Evolutionary conservation across 2,797 vertebrate species (phyloP), one percentile per base, ranked within the genome.

Genomic region (Myotis pilosus): DNA sequence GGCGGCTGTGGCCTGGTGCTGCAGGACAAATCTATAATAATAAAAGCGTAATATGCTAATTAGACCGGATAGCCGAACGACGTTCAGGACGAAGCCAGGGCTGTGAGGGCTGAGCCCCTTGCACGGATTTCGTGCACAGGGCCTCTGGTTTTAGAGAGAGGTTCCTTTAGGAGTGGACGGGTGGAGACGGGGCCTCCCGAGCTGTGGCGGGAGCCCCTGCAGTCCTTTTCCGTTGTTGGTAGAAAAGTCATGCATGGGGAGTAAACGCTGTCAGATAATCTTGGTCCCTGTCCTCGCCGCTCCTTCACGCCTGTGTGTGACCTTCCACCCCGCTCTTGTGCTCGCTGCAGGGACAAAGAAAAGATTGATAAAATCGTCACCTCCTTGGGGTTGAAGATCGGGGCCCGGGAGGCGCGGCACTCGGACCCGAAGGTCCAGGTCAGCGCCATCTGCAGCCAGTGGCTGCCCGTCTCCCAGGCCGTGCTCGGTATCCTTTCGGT

Each of bases 371-470:
- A 99, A 98, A 99, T 99, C 94, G 98, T 99, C 94, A 97, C 98
- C 4, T 99, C 99, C 7, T 98, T 99, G 25, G 99, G 99, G 9
- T 30, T 99, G 75, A 99, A 98, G 95, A 98, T 99, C 66, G 98
- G 98, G 89, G 96, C 98, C 30, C 98, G 99, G 16, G 99, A 99
- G 96, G 98, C 98, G 1, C 98, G 99, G 0, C 99, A 99, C 87
- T 97, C 99, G 0, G 99, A 99, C 92, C 99, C 99, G 2, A 99
- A 99, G 98, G 99, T 99, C 71, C 99, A 99, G 12, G 98, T 99
- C 23, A 98, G 98, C 93, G 99, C 99, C 94, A 99, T 99, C 97
- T 99, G 99, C 97, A 98, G 98, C 95, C 99, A 99, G 96, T 99
- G 99, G 99, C 98, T 99, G 2, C 99, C 99, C 0, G 80, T 99